Percentiles rank a stretch among this genome's conserved stretches.
These are phyloP conservation scores for Anagyrus pseudococci DNA, from an alignment of 2,888 invertebrate genomes.

Conservation along the genomic window DNA sequence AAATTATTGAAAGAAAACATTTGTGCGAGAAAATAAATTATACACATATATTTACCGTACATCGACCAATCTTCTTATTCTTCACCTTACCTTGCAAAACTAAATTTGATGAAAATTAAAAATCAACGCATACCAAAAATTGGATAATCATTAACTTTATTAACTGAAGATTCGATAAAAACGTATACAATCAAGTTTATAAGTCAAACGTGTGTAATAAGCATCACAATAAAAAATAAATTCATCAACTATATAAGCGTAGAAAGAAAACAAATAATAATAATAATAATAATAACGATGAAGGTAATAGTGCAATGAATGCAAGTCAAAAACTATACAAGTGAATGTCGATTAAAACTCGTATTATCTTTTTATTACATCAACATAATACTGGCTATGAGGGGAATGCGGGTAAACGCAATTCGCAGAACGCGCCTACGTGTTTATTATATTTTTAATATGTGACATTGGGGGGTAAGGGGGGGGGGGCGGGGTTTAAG, in stretches of 20 bases:
- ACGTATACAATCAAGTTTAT: constrained; percentile 5
- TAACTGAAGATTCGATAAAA: constrained; percentile 16
- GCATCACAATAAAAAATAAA: constrained; percentile 3
- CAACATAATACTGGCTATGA: constrained; percentile 53
- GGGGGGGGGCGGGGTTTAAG: background rate
- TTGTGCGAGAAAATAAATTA: constrained; percentile 58
- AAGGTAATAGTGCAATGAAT: background rate
- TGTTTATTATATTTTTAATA: constrained; percentile 28
- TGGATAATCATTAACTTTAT: constrained; percentile 14
- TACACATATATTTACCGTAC: constrained; percentile 42
- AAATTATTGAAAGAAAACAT: constrained; percentile 47
- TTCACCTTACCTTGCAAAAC: background rate
- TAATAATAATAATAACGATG: no score
- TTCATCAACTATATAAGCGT: background rate
- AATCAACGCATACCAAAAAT: constrained; percentile 3
- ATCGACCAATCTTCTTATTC: constrained; percentile 1
- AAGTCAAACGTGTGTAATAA: background rate
- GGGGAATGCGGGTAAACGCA: constrained; percentile 48
- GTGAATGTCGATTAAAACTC: constrained; percentile 30
- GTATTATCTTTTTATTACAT: constrained; percentile 48
- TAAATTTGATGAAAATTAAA: background rate
- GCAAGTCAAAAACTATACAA: constrained; percentile 11
- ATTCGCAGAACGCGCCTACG: constrained; percentile 52
- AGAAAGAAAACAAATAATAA: no score
- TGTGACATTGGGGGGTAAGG: constrained; percentile 9